Base-by-base conservation (phyloP, 2,888 invertebrate species). In the Hipparchia semele region DNA sequence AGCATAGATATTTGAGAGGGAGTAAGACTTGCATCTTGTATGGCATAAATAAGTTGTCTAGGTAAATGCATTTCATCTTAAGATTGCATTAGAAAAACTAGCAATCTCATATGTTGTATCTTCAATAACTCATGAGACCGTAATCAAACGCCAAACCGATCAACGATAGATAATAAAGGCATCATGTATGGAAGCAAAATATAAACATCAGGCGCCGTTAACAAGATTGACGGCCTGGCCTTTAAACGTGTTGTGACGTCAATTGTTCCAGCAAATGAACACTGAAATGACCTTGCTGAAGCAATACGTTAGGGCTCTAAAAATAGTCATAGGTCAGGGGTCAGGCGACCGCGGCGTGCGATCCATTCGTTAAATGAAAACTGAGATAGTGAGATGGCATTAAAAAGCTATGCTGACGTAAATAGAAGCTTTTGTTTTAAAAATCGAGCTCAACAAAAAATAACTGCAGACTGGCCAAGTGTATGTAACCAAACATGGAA, bases 181-280 rank as follows among this genome's bases (percentile, higher is more conserved):
- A 68, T 70, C 6, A 59, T 53, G 46, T 33, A 39, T 64, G 58
- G n/a, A 64, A 45, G 45, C 60, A 33, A 71, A 70, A 71, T 64
- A 59, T 54, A 66, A 68, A 71, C 71, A 70, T 75, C 56, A 66
- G 72, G 61, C 72, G 73, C 70, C 70, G 72, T 76, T 75, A 76
- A 87, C 84, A 84, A 84, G 87, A 87, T 88, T 90, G 90, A 85
- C 84, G 81, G 84, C 84, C 84, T 83, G 85, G 86, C 90, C 91
- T 89, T 90, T 88, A 84, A 82, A 81, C 80, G 79, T 75, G 75
- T 80, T 81, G 80, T 92, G 92, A 93, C 92, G 92, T 92, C 91
- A 91, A 87, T 90, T 90, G 92, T 91, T 92, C 91, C 89, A 92
- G 91, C 88, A 88, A 90, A 91, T 88, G 86, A 89, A 81, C 85